Conservation (phyloP, 2,888 invertebrate species). For the Nemurella pictetii region DNA sequence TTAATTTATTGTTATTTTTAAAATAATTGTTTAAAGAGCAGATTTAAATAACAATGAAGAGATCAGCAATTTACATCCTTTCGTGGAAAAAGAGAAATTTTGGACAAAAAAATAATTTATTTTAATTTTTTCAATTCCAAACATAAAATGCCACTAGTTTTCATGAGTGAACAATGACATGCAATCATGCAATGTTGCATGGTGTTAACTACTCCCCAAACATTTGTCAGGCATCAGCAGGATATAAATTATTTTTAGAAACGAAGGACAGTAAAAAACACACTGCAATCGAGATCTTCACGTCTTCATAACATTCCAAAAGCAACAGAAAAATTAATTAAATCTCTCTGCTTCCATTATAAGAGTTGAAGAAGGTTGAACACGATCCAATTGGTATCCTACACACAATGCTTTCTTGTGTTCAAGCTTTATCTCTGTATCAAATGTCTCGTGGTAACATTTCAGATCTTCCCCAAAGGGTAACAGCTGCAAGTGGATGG, state of each 20-base stretch:
- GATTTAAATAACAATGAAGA: too few species aligned
- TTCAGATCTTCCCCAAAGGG: background rate
- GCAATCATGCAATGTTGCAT: background rate
- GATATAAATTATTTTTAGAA: background rate
- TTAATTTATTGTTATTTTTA: too few species aligned
- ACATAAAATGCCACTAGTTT: background rate
- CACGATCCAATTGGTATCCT: background rate
- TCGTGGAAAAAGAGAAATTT: too few species aligned
- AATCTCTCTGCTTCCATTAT: too few species aligned
- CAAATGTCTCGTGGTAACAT: background rate
- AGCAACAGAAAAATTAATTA: too few species aligned
- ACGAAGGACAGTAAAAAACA: background rate
- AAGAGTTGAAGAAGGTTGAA: too few species aligned
- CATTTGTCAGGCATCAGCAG: background rate
- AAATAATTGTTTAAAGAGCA: too few species aligned
- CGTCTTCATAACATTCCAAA: background rate
- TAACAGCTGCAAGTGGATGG: conserved; percentile 10
- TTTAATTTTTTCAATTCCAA: too few species aligned
- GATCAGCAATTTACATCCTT: too few species aligned
- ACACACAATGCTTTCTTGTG: background rate
- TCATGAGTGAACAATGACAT: background rate
- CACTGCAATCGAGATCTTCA: background rate
- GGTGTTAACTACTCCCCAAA: too few species aligned
- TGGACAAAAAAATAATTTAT: too few species aligned
- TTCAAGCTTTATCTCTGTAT: background rate